A percentile compares a stretch with the other conserved stretches of the same genome.
Conservation (phyloP, 1,140 invertebrate genomes). For the Solenopsis invicta region DNA sequence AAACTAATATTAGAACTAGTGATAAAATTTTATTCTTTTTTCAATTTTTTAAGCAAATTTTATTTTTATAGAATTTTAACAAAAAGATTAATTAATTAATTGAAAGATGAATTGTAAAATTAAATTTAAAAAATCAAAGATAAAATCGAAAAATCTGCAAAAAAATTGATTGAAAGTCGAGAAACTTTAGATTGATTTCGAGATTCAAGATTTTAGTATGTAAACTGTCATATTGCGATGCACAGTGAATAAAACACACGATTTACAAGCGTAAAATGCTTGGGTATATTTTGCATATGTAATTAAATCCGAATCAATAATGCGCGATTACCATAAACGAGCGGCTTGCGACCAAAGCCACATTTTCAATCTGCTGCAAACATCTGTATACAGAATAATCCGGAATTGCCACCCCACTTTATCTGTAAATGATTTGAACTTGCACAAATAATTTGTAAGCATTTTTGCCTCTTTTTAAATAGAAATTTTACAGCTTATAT, state of each 20-base stretch:
- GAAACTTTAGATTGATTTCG: neutral
- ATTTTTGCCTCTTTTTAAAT: neutral
- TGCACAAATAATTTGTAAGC: constrained; percentile 7
- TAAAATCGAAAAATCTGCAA: neutral
- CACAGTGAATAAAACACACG: neutral
- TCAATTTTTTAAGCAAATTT: neutral
- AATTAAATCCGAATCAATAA: constrained; percentile 45
- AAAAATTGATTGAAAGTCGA: neutral
- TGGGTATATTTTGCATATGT: constrained; percentile 27
- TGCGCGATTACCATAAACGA: constrained; percentile 13
- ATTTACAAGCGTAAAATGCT: constrained; percentile 42
- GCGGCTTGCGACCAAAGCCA: neutral
- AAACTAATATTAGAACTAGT: too few species aligned
- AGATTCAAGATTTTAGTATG: neutral
- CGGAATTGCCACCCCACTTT: neutral
- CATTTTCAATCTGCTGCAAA: constrained; percentile 23
- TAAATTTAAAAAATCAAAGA: neutral
- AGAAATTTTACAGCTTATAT: neutral
- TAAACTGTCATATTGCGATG: neutral
- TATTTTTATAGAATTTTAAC: neutral
- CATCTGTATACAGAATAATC: neutral
- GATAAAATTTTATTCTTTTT: neutral
- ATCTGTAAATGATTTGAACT: neutral
- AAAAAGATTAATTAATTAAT: neutral
- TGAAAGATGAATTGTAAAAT: neutral